Percentiles rank a stretch among this genome's conserved stretches.
These are phyloP conservation scores for Alfaro cultratus DNA, from an alignment of 2,797 vertebrate genomes.

Conservation along the genomic window DNA sequence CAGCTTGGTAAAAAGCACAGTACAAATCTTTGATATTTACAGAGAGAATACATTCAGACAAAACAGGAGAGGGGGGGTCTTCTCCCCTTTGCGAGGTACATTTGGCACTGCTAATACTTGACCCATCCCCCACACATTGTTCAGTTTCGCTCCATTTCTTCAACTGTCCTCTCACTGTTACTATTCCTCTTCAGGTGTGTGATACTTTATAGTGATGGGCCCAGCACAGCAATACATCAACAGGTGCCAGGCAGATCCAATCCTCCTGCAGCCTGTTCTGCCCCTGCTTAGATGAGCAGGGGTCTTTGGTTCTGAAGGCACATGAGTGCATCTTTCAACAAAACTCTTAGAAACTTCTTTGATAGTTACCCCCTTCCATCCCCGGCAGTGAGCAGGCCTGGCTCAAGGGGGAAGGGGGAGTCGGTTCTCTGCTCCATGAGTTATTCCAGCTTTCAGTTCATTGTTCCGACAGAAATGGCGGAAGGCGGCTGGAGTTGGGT, in stretches of 20 bases:
- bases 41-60: constrained; percentile 81
- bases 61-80: constrained; percentile 57
- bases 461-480: constrained; percentile 56
- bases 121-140: constrained; percentile 27
- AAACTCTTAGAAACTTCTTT: constrained; percentile 36
- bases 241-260: constrained; percentile 36
- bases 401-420: background rate
- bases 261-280: constrained; percentile 13
- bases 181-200: constrained; percentile 21
- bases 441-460: constrained; percentile 42
- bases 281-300: constrained; percentile 55
- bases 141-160: constrained; percentile 1
- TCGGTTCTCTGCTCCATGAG: constrained; percentile 18
- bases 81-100: constrained; percentile 74
- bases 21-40: constrained; percentile 78
- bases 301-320: constrained; percentile 82
- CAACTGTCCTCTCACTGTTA: constrained; percentile 4
- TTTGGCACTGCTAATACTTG: constrained; percentile 76
- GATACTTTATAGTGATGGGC: constrained; percentile 37
- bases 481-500: constrained; percentile 51
- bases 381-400: constrained; percentile 45
- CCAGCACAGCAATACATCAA: constrained; percentile 27
- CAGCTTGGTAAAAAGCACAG: constrained; percentile 70
- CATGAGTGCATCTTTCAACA: constrained; percentile 64
- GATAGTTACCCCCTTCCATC: constrained; percentile 44